These are phyloP conservation scores for Cryptosula pallasiana DNA, from an alignment of 2,888 invertebrate species.

Conservation along the genomic window DNA sequence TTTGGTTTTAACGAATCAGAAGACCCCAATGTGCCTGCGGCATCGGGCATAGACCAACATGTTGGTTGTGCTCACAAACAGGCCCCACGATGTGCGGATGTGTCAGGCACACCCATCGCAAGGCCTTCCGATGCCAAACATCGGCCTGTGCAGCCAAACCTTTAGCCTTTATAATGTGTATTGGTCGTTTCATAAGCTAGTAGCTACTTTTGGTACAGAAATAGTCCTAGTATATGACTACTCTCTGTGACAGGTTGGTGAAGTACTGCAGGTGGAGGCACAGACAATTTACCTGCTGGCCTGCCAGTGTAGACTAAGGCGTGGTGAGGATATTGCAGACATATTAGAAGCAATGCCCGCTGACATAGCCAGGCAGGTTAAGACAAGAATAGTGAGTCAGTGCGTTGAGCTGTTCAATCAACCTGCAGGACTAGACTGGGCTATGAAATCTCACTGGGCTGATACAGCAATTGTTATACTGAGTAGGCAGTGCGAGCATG, in stretches of 20 bases:
- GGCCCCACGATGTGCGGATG: no score
- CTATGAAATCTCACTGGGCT: background rate
- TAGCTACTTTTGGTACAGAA: no score
- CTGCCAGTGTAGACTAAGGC: background rate
- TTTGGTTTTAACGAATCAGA: no score
- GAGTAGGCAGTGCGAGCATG: background rate
- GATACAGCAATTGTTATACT: background rate
- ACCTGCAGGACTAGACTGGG: background rate
- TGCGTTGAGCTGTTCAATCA: background rate
- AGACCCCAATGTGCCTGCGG: no score
- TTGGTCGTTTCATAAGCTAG: no score
- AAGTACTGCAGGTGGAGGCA: background rate
- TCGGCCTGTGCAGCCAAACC: no score
- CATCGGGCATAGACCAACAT: no score
- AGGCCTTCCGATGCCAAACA: no score
- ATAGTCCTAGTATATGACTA: no score
- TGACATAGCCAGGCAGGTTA: background rate
- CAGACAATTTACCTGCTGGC: background rate
- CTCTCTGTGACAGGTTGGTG: slow-evolving; percentile 11
- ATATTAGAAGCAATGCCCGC: background rate
- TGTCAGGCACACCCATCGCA: no score
- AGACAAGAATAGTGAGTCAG: background rate
- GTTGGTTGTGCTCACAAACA: no score
- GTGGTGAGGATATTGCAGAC: background rate
- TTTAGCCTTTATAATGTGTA: no score